Base-by-base conservation (phyloP, 2,797 vertebrate genomes). In the Acanthiza pusilla region DNA sequence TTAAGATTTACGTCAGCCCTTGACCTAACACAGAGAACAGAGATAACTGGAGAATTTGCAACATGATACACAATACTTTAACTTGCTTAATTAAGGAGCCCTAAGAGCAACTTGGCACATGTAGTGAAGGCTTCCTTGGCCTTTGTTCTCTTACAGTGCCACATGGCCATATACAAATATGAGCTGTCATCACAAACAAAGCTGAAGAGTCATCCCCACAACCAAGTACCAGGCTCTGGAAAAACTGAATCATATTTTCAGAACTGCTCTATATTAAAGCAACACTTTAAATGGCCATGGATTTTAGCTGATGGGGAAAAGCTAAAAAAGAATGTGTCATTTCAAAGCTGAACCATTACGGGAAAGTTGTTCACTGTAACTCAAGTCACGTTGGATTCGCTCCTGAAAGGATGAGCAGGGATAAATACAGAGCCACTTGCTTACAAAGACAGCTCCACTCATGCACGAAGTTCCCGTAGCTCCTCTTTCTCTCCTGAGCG, bases 111-210 rank as follows among this genome's bases (percentile, higher is more conserved):
- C 40, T 90, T 75, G 73, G 88, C 62, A 45, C 29, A 60, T 13
- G 2, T 6, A 63, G 22, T 13, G 63, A 88, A 82, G 63, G 29
- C n/a, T 79, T 72, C 62, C 79, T 80, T 66, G 73, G 85, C 32
- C 78, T 93, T 96, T 95, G 40, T 89, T 91, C 63, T 95, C 55
- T 38, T 60, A 27, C 18, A 70, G 67, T 73, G 86, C 73, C 55
- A 72, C 10, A 14, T 76, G 71, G 53, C 48, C 11, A 3, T 55
- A 67, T 55, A 83, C 72, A 93, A 94, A 92, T 23, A 65, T 3
- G 4, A 87, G 16, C 74, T 51, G 68, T 82, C 90, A 80, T 61
- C 81, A 76, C 76, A 93, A 94, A 82, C 32, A 68, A 93, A 88
- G 88, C 54, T 88, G 70, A 57, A 42, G 57, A 90, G 40, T 75